Percentiles rank a stretch among this genome's conserved stretches.
Evolutionary conservation across 2,888 invertebrate genomes (phyloP).

Genomic region (Drosophila trichaetosa): DNA sequence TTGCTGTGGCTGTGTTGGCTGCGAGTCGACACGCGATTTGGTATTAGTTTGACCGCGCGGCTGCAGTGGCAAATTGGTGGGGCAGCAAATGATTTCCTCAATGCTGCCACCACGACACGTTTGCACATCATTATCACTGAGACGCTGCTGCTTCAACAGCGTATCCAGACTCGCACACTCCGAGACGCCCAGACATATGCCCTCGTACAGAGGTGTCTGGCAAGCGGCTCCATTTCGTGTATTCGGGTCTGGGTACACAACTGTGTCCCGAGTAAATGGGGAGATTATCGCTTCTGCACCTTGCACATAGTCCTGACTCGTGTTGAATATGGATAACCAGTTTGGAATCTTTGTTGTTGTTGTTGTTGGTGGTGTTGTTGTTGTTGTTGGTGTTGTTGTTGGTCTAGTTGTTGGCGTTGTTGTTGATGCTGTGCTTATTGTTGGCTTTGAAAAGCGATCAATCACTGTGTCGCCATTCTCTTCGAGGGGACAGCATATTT

Average conservation of each 20-base stretch:
- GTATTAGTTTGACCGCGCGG: constrained; percentile 41
- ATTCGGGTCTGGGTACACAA: constrained; percentile 8
- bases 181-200: constrained; percentile 48
- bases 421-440: background rate
- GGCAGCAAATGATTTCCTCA: constrained; percentile 72
- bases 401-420: background rate
- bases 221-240: constrained; percentile 22
- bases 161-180: constrained; percentile 43
- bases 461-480: background rate
- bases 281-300: background rate
- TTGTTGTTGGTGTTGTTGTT: background rate
- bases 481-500: constrained; percentile 63
- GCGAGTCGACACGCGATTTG: constrained; percentile 1
- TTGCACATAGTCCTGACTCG: constrained; percentile 47
- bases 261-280: background rate
- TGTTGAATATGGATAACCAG: constrained; percentile 65
- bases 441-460: background rate
- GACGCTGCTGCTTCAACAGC: constrained; percentile 49
- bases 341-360: constrained; percentile 5
- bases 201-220: constrained; percentile 63
- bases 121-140: constrained; percentile 50
- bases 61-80: constrained; percentile 50
- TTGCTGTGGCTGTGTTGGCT: accelerated
- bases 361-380: background rate
- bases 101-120: constrained; percentile 50